phyloP scores from a whole-genome alignment of 2,113 vertebrate genomes.

The Leuciscus idus region DNA sequence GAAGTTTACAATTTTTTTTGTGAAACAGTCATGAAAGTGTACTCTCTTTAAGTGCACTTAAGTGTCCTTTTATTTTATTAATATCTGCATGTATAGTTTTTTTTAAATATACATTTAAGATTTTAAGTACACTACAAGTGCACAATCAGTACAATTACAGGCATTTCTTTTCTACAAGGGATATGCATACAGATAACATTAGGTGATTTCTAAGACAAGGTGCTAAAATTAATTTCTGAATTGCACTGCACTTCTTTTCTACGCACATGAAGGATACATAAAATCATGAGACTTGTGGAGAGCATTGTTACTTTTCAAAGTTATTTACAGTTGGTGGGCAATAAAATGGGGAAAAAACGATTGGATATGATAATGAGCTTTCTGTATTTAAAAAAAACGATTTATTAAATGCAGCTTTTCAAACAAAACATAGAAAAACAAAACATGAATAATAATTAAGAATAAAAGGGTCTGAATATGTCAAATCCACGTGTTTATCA shows the following conservation, averaged over 20 bases:
- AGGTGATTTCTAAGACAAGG: not conserved
- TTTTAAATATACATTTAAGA: not conserved
- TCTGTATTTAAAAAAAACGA: not conserved
- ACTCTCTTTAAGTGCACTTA: no score
- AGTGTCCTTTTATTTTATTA: not conserved
- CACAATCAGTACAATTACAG: not conserved
- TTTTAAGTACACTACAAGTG: not conserved
- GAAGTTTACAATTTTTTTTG: no score
- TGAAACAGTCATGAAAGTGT: no score
- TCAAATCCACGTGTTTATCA: not conserved
- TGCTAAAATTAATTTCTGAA: no score
- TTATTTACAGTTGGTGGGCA: not conserved
- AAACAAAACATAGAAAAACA: not conserved
- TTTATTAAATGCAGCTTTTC: not conserved
- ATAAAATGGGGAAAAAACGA: not conserved
- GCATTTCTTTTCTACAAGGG: not conserved
- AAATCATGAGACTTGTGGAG: not conserved
- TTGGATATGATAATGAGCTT: not conserved
- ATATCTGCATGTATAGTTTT: not conserved
- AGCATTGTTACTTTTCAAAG: not conserved
- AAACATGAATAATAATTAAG: not conserved
- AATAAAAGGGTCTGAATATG: not conserved
- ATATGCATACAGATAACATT: not conserved
- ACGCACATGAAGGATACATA: not conserved
- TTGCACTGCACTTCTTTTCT: not conserved